These are phyloP conservation scores for Chiroxiphia lanceolata DNA, from an alignment of 2,797 vertebrate species.

Conservation along the genomic window DNA sequence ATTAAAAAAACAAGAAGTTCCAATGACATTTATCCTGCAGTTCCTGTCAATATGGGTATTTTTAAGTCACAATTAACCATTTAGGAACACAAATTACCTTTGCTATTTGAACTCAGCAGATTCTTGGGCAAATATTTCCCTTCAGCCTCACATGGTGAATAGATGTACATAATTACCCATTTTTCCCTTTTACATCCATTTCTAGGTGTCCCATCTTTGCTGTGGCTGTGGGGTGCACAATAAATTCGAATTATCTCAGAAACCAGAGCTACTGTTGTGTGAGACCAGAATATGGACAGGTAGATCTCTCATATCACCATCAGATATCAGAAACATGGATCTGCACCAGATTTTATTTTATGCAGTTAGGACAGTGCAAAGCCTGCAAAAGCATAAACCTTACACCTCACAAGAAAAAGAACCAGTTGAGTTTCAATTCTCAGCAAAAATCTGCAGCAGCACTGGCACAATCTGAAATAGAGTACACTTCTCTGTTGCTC, in stretches of 20 bases:
- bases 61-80: slow-evolving; percentile 27
- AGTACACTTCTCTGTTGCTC: background rate
- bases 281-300: background rate
- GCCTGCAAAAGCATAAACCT: background rate
- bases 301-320: background rate
- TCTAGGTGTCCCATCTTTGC: background rate
- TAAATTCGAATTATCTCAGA: background rate
- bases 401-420: background rate
- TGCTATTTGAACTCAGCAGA: background rate
- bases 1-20: slow-evolving; percentile 57
- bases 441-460: background rate
- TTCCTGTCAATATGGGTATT: slow-evolving; percentile 43
- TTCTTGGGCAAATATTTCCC: background rate
- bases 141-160: background rate
- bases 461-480: background rate
- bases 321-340: background rate
- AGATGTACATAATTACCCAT: background rate
- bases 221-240: background rate
- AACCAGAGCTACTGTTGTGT: background rate
- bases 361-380: background rate
- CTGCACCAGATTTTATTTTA: background rate
- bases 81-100: slow-evolving; percentile 3
- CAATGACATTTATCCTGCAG: slow-evolving; percentile 60
- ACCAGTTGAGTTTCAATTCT: rapidly evolving
- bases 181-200: background rate